Evolutionary conservation across 2,113 vertebrate genomes (phyloP), one percentile per base, ranked within the genome.

Genomic region (Cromileptes altivelis): DNA sequence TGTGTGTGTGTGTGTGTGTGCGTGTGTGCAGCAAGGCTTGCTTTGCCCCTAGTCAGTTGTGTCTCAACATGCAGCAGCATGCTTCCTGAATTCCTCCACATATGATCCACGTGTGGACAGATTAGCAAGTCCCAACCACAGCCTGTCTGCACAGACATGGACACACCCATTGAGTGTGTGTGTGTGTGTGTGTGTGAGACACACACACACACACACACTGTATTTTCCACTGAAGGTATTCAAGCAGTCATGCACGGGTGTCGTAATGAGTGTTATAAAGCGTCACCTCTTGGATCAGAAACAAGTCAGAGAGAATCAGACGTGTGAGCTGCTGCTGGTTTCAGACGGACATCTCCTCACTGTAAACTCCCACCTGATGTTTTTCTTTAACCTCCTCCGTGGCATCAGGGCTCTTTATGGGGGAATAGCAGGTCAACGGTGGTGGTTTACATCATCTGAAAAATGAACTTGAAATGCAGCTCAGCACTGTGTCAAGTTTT

Each of bases 1-100:
- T 57, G 23, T 25, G 18, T n/a, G 62, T 49, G 33, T 60, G 57
- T 53, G 62, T 57, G 78, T 53, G 63, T 45, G 79, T 47, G 68
- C 19, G 45, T 52, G 69, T 15, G 63, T 6, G 23, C 6, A 18
- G 19, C 2, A 1, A 25, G 18, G 67, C 55, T 45, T 60, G 64
- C 53, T 63, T 56, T 61, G 40, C 75, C 71, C 53, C 30, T 17
- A 27, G 37, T 58, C 23, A 58, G 47, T 17, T 25, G 33, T 81
- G 17, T 47, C 60, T 82, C 15, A 30, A 82, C 91, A 80, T 1
- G 88, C 77, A 10, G 55, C 30, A 42, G 71, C 85, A 80, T 72
- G 88, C 17, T 25, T 70, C 58, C 70, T 81, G 65, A 84, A 89
- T 90, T n/a, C 87, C 84, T 87, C 67, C 78, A 69, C 50, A 0